Evolutionary conservation across 2,888 invertebrate species (phyloP).

Genomic region (Chrysolina americana): DNA sequence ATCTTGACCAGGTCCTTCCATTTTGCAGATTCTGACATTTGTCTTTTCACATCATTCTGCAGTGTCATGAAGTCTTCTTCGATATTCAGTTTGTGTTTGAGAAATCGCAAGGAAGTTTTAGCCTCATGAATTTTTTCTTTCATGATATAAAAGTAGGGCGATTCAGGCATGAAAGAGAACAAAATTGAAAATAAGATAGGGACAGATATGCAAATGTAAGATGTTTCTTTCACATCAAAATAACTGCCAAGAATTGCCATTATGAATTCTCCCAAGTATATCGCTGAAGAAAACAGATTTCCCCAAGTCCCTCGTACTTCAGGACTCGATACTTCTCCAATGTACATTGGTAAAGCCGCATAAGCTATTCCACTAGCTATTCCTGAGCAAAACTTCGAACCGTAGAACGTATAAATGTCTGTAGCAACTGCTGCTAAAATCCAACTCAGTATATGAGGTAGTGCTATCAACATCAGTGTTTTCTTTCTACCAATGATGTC

Average conservation of each 20-base stretch:
- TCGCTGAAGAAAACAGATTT: constrained; percentile 2
- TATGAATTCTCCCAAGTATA: constrained; percentile 12
- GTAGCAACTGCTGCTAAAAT: constrained; percentile 4
- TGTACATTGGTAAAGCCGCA: constrained; percentile 6
- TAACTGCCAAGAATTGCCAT: constrained; percentile 4
- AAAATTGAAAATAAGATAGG: not conserved
- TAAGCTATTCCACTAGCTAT: not conserved
- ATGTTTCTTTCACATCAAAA: constrained; percentile 4
- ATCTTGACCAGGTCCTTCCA: constrained; percentile 61
- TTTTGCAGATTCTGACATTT: constrained; percentile 62
- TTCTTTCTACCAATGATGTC: constrained; percentile 13
- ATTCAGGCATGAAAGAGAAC: constrained; percentile 15
- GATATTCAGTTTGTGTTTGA: constrained; percentile 23
- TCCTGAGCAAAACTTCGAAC: constrained; percentile 3
- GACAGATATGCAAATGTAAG: constrained; percentile 2
- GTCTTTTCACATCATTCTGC: constrained; percentile 57
- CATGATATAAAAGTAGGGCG: constrained; percentile 15
- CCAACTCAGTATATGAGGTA: not conserved
- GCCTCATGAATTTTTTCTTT: not conserved
- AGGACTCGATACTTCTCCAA: constrained; percentile 11
- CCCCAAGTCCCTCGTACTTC: constrained; percentile 13
- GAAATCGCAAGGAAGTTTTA: not conserved
- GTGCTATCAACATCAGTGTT: not conserved
- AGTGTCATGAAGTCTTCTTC: constrained; percentile 56
- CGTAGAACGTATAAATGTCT: constrained; percentile 10